Conservation (phyloP, 2,113 vertebrate species). For the Chrysochloris asiatica region DNA sequence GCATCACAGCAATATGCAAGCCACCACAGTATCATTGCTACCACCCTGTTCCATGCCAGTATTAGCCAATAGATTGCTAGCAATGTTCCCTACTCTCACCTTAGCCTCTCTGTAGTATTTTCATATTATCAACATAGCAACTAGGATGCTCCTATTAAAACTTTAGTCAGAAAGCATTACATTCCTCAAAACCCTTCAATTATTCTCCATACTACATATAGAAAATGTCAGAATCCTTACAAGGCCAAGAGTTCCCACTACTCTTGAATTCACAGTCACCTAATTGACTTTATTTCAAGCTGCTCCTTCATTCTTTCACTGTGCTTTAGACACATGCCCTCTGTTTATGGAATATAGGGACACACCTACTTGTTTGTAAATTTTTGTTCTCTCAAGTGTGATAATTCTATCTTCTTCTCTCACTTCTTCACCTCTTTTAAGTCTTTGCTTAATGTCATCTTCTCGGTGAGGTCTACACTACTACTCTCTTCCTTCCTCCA, state of each 20-base stretch:
- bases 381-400: not conserved
- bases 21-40: not conserved
- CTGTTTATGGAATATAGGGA: not conserved
- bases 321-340: not conserved
- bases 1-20: too few relatives aligned
- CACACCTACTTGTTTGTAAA: not conserved
- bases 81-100: not conserved
- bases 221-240: not conserved
- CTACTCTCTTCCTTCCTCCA: not conserved
- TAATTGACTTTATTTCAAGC: not conserved
- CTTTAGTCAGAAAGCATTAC: not conserved
- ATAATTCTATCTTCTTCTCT: not conserved
- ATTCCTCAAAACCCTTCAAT: not conserved
- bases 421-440: not conserved
- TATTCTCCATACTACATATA: not conserved
- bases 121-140: not conserved
- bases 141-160: not conserved
- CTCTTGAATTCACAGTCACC: not conserved
- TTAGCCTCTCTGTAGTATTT: too few relatives aligned
- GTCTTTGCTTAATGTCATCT: not conserved
- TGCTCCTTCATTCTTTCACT: not conserved
- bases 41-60: not conserved
- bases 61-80: not conserved
- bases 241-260: not conserved
- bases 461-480: not conserved